Conservation (phyloP, 2,113 vertebrate species). For the Scytalopus superciliaris region DNA sequence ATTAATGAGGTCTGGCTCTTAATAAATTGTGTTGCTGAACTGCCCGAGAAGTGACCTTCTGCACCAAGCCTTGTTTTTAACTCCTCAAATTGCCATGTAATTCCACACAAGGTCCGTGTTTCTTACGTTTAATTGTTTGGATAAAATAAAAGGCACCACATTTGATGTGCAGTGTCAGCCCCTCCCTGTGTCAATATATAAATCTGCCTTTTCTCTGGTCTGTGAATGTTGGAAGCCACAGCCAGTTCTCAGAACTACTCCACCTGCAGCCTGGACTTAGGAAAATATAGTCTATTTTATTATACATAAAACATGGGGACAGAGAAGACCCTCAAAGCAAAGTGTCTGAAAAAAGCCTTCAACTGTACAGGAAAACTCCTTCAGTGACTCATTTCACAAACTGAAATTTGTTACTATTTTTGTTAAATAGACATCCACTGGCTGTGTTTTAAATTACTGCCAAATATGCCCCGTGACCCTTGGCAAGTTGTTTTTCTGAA, state of each 20-base stretch:
- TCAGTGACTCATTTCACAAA: neutral
- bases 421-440: neutral
- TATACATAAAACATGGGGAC: neutral
- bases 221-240: neutral
- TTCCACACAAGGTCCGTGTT: neutral
- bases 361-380: neutral
- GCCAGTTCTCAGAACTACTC: neutral
- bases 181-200: neutral
- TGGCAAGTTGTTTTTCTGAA: neutral
- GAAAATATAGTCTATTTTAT: neutral
- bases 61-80: neutral
- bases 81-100: fast-evolving
- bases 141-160: neutral
- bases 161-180: neutral
- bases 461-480: neutral
- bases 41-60: neutral
- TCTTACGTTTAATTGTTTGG: neutral
- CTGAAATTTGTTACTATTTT: neutral
- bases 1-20: neutral
- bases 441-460: neutral
- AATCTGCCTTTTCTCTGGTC: neutral
- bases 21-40: neutral
- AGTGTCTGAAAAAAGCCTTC: neutral
- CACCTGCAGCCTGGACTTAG: neutral
- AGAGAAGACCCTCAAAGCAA: neutral